phyloP scores from a whole-genome alignment of 2,888 invertebrate genomes.

The Mesorhabditis sp. region DNA sequence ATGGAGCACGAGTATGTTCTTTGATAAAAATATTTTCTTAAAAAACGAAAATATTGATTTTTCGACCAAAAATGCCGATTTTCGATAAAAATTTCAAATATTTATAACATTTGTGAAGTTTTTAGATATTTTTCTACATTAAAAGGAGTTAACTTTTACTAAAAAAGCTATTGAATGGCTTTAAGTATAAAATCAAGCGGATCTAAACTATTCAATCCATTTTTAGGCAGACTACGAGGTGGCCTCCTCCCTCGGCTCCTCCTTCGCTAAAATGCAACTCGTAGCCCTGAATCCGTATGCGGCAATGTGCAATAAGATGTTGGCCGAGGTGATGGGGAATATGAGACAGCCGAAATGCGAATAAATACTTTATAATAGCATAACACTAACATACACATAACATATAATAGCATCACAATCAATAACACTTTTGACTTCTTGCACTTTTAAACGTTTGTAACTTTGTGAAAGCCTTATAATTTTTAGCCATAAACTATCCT shows the following conservation, averaged over 20 bases:
- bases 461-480: no score
- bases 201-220: background rate
- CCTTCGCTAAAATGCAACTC: constrained; percentile 78
- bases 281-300: constrained; percentile 88
- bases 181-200: background rate
- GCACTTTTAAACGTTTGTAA: no score
- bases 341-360: constrained; percentile 25
- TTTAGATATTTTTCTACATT: no score
- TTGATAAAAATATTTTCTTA: background rate
- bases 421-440: no score
- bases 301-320: constrained; percentile 86
- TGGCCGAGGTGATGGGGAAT: constrained; percentile 51
- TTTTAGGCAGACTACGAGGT: constrained; percentile 70
- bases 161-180: background rate
- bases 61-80: no score
- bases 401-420: no score
- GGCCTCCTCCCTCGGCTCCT: constrained; percentile 78
- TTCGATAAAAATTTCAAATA: no score
- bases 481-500: no score
- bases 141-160: no score
- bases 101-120: background rate
- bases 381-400: background rate
- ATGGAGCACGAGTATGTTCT: constrained; percentile 65
- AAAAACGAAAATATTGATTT: no score
- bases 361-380: background rate